Conservation (phyloP, 2,888 invertebrate species). For the Lacanobia wlatinum region DNA sequence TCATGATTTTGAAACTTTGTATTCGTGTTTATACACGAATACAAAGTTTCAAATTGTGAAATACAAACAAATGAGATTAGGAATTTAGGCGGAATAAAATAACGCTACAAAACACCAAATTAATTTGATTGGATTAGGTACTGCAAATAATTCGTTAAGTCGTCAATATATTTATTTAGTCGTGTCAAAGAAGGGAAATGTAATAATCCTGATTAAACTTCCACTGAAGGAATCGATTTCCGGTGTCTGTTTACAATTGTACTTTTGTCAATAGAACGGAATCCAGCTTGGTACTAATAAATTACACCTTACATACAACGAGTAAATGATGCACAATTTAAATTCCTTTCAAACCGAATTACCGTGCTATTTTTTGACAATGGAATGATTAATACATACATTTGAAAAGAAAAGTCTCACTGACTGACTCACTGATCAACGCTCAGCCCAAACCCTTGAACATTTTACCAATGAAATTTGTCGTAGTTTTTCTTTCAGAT, state of each 20-base stretch:
- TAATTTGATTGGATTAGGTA: conserved; percentile 6
- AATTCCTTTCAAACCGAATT: not conserved
- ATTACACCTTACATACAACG: not conserved
- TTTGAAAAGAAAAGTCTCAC: no score
- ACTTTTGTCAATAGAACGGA: conserved; percentile 20
- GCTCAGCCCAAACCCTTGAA: no score
- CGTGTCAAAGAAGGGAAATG: not conserved
- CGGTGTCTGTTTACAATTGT: conserved; percentile 3
- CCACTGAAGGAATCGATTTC: conserved; percentile 28
- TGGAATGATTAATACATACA: no score
- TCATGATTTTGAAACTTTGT: no score
- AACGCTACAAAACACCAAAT: not conserved
- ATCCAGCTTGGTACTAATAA: conserved; percentile 1
- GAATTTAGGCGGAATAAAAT: no score
- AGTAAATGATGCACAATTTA: not conserved
- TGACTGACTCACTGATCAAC: no score
- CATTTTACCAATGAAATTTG: no score
- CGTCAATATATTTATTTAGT: conserved; percentile 1
- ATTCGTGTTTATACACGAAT: no score
- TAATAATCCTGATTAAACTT: conserved; percentile 27
- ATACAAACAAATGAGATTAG: no score
- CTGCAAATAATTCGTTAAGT: not conserved
- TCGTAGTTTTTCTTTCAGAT: no score
- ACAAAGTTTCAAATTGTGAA: not conserved
- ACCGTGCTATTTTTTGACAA: no score